These are phyloP conservation scores for Empidonax traillii DNA, from an alignment of 2,113 vertebrate genomes.

Conservation along the genomic window DNA sequence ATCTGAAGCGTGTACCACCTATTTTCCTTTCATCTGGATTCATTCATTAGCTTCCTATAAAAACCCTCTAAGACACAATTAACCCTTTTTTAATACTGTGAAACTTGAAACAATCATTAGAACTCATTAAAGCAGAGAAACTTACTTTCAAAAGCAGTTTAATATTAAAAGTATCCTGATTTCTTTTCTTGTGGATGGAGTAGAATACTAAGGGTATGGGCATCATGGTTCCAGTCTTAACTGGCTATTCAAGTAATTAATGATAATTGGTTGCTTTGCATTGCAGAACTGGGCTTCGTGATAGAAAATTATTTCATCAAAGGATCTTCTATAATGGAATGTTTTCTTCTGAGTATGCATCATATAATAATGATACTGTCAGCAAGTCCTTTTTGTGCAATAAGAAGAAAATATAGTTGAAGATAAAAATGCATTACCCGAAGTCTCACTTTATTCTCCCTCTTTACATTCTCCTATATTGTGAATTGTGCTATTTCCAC, in stretches of 20 bases:
- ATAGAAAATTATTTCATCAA: not conserved
- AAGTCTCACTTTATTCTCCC: not conserved
- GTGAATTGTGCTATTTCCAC: not conserved
- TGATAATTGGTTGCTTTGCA: constrained; percentile 34
- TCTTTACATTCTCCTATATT: not conserved
- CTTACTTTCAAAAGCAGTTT: constrained; percentile 24
- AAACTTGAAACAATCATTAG: constrained; percentile 26
- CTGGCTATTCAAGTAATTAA: constrained; percentile 25
- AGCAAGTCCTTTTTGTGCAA: not conserved
- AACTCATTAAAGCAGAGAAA: constrained; percentile 29
- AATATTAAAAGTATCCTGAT: not conserved
- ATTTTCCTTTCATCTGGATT: constrained; percentile 34
- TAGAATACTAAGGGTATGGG: not conserved
- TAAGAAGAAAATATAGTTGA: not conserved
- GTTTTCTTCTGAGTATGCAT: not conserved
- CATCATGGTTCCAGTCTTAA: not conserved
- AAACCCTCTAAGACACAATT: constrained; percentile 37
- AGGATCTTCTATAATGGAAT: not conserved
- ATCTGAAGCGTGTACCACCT: constrained; percentile 31
- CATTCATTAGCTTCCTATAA: not conserved
- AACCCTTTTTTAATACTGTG: constrained; percentile 30
- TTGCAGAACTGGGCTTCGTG: not conserved
- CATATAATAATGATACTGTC: not conserved
- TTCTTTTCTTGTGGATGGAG: not conserved
- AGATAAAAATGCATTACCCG: not conserved